Conservation (phyloP, 2,888 invertebrate genomes). For the Heliconius cydno region DNA sequence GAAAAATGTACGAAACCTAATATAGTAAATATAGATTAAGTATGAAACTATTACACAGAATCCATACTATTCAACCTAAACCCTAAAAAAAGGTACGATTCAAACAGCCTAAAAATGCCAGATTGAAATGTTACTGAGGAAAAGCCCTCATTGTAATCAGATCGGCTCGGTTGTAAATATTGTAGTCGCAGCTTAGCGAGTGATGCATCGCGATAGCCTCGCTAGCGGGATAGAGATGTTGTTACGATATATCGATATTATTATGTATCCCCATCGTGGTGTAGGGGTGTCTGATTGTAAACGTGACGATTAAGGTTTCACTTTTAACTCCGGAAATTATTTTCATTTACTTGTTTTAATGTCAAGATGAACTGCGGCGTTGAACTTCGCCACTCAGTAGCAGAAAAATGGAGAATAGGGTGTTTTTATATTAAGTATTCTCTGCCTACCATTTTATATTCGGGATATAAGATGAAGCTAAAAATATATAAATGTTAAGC, state of each 20-base stretch:
- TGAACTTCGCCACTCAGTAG: no score
- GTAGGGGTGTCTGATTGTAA: no score
- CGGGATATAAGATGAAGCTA: no score
- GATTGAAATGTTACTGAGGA: conserved; percentile 28
- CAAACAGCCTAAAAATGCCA: background rate
- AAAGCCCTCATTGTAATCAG: conserved; percentile 56
- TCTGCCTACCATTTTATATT: no score
- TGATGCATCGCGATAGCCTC: conserved; percentile 69
- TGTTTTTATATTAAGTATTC: no score
- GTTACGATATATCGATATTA: background rate
- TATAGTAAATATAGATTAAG: background rate
- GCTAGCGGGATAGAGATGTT: conserved; percentile 6
- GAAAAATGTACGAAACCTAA: background rate
- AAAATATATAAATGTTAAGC: no score
- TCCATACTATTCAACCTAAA: background rate
- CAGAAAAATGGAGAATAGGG: no score
- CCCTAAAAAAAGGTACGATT: background rate
- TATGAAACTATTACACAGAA: background rate
- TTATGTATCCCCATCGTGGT: background rate
- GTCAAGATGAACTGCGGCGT: no score
- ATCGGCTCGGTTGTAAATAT: conserved; percentile 61
- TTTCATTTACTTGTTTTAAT: no score
- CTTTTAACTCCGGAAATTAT: no score
- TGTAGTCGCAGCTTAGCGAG: conserved; percentile 66
- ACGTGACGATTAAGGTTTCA: no score